Percentiles rank a stretch among this genome's conserved stretches.
These are phyloP conservation scores for Pyxicephalus adspersus DNA, from an alignment of 2,113 vertebrate species.

Conservation along the genomic window DNA sequence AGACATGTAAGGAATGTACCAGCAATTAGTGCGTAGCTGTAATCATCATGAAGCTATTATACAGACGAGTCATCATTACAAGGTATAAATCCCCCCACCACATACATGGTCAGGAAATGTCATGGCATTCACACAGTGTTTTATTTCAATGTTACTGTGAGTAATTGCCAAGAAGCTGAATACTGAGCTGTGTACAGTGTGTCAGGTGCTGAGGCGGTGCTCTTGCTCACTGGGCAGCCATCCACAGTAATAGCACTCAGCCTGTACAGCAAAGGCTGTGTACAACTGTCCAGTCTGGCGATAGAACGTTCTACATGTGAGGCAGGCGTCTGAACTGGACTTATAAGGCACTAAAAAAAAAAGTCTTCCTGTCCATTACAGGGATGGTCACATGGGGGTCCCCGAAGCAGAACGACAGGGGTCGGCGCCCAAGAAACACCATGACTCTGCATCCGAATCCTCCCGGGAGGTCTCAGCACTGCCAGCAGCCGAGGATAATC, in stretches of 20 bases:
- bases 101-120: neutral
- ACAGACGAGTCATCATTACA: no score
- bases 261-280: neutral
- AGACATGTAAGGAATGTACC: no score
- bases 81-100: no score
- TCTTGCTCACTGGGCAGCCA: no score
- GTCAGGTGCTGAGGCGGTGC: no score
- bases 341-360: neutral
- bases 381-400: conserved; percentile 39
- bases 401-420: conserved; percentile 72
- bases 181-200: neutral
- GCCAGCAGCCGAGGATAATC: conserved; percentile 57
- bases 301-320: no score
- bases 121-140: conserved; percentile 30
- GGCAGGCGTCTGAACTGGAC: neutral
- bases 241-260: neutral
- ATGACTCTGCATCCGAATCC: conserved; percentile 79
- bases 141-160: conserved; percentile 43
- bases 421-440: conserved; percentile 82
- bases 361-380: neutral
- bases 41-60: no score
- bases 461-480: conserved; percentile 73
- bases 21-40: no score
- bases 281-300: conserved; percentile 1
- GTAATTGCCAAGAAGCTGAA: conserved; percentile 13